phyloP scores from a whole-genome alignment of 1,140 invertebrate genomes.

The Euwallacea fornicatus region DNA sequence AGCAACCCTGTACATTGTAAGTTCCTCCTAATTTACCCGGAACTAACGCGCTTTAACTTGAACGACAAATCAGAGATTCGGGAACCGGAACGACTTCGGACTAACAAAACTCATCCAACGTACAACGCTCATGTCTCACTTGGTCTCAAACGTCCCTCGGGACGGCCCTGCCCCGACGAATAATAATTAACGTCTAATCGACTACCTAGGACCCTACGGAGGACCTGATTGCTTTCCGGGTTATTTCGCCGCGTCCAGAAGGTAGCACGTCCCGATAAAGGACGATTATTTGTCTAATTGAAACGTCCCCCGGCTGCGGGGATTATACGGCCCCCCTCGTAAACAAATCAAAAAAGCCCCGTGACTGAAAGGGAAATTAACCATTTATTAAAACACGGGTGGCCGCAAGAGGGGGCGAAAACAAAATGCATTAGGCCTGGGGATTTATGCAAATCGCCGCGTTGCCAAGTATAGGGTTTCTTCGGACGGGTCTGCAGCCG shows the following conservation, averaged over 20 bases:
- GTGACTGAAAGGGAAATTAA: conserved; percentile 18
- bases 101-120: too few relatives aligned
- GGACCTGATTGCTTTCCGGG: neutral
- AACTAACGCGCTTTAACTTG: too few relatives aligned
- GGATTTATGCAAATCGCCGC: conserved; percentile 10
- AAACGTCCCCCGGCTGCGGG: neutral
- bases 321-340: neutral
- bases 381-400: conserved; percentile 24
- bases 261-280: neutral
- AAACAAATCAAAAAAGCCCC: conserved; percentile 9
- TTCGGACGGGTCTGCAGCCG: too few relatives aligned
- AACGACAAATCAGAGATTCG: too few relatives aligned
- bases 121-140: too few relatives aligned
- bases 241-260: conserved; percentile 1
- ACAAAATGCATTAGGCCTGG: conserved; percentile 12
- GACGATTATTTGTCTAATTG: neutral
- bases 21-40: too few relatives aligned
- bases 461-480: neutral
- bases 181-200: conserved; percentile 1
- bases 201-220: neutral
- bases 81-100: too few relatives aligned
- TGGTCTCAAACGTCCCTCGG: too few relatives aligned
- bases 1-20: too few relatives aligned
- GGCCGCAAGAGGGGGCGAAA: neutral
- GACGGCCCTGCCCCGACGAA: neutral